Evolutionary conservation across 92 coral and sea anemone species (phyloP).

Genomic region (Ricordea florida): DNA sequence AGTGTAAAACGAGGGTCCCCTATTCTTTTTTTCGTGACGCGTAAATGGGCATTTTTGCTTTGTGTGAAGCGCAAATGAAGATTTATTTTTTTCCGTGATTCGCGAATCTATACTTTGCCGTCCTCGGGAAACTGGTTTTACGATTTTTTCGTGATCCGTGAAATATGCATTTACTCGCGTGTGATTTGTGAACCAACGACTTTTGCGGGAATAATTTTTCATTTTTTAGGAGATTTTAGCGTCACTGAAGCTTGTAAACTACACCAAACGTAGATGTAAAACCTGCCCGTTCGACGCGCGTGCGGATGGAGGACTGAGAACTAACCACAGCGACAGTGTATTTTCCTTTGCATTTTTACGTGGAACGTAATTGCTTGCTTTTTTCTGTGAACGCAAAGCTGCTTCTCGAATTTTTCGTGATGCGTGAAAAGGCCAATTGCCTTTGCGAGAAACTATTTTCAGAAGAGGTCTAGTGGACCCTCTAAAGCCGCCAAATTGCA

Average conservation of each 20-base stretch:
- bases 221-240: conserved; percentile 4
- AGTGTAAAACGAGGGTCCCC: conserved; percentile 2
- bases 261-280: conserved; percentile 1
- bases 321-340: no score
- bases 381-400: no score
- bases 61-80: no score
- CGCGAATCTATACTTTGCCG: conserved; percentile 1
- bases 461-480: no score
- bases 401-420: no score
- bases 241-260: background rate
- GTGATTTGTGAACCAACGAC: no score
- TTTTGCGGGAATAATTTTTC: background rate
- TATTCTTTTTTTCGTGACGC: background rate
- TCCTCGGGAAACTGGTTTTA: conserved; percentile 18
- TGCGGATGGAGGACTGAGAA: no score
- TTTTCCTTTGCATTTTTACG: no score
- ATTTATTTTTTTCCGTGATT: conserved; percentile 1
- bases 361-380: no score
- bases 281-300: conserved; percentile 2
- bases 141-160: conserved; percentile 12
- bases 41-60: conserved; percentile 14
- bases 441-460: no score
- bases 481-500: no score
- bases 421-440: no score
- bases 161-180: conserved; percentile 1